phyloP scores from a whole-genome alignment of 53 echinoderm and acorn worm species.

The Astropecten irregularis region DNA sequence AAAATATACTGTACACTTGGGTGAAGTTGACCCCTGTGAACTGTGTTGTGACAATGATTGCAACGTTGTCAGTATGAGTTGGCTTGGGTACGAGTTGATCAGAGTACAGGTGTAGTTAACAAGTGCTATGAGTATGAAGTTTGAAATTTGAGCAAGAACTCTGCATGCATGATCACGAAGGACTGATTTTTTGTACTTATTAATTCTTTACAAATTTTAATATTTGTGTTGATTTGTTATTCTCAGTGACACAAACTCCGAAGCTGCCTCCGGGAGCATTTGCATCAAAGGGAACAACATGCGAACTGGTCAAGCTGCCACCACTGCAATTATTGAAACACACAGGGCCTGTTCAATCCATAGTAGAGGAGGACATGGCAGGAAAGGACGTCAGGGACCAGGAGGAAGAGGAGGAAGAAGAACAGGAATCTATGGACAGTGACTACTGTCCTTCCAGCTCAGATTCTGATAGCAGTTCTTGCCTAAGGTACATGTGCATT shows the following conservation, averaged over 20 bases:
- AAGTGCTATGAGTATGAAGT: too few species aligned
- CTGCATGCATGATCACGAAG: too few species aligned
- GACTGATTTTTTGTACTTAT: too few species aligned
- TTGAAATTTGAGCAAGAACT: too few species aligned
- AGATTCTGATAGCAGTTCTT: background rate
- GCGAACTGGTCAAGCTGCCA: background rate
- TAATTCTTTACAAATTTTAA: too few species aligned
- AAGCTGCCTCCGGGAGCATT: background rate
- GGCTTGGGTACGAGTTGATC: too few species aligned
- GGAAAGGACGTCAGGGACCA: background rate
- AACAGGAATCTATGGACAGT: background rate
- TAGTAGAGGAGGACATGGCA: background rate
- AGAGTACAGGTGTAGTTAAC: too few species aligned
- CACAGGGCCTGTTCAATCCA: background rate
- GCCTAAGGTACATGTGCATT: too few species aligned
- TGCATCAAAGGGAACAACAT: background rate
- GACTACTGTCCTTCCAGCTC: background rate
- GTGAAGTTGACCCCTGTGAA: too few species aligned
- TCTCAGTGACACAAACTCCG: background rate
- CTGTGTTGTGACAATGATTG: too few species aligned
- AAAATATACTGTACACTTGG: too few species aligned
- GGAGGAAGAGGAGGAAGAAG: background rate
- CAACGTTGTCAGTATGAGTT: too few species aligned
- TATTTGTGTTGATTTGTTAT: background rate
- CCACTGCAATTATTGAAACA: background rate